Evolutionary conservation across 1,140 invertebrate species (phyloP).

Genomic region (Lepidurus apus): DNA sequence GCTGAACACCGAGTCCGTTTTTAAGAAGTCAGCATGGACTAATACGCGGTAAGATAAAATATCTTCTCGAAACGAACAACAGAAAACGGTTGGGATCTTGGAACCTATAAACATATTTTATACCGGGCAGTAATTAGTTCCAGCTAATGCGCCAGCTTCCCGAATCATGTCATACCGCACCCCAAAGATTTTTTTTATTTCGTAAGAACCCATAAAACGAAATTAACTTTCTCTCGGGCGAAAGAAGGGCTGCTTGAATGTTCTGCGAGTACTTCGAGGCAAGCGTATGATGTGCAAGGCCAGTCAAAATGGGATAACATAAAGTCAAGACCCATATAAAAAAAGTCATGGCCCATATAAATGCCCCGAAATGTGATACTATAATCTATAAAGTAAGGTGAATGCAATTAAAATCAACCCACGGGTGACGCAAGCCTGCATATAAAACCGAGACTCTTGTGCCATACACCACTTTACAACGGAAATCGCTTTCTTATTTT

Average conservation of each 20-base stretch:
- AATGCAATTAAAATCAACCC: constrained; percentile 9
- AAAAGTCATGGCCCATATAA: constrained; percentile 12
- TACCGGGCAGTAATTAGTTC: not conserved
- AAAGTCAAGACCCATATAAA: not conserved
- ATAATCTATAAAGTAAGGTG: not conserved
- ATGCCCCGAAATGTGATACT: not conserved
- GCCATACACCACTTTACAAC: too few species aligned
- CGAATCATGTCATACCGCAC: not conserved
- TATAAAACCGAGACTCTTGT: not conserved
- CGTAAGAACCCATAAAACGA: not conserved
- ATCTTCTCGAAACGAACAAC: too few species aligned
- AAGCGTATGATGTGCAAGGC: not conserved
- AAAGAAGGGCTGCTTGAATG: not conserved
- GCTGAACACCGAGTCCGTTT: too few species aligned
- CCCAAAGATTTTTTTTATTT: not conserved
- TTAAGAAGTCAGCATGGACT: too few species aligned
- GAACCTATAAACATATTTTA: too few species aligned
- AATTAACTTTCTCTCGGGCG: constrained; percentile 6
- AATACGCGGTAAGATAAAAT: too few species aligned
- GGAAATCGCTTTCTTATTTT: too few species aligned
- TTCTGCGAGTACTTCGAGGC: not conserved
- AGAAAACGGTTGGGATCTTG: too few species aligned
- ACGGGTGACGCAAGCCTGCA: not conserved
- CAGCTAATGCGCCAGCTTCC: not conserved
- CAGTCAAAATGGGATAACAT: not conserved